A percentile compares a stretch with the other conserved stretches of the same genome.
phyloP scores from a whole-genome alignment of 2,113 vertebrate genomes.

The Sylvietta virens region DNA sequence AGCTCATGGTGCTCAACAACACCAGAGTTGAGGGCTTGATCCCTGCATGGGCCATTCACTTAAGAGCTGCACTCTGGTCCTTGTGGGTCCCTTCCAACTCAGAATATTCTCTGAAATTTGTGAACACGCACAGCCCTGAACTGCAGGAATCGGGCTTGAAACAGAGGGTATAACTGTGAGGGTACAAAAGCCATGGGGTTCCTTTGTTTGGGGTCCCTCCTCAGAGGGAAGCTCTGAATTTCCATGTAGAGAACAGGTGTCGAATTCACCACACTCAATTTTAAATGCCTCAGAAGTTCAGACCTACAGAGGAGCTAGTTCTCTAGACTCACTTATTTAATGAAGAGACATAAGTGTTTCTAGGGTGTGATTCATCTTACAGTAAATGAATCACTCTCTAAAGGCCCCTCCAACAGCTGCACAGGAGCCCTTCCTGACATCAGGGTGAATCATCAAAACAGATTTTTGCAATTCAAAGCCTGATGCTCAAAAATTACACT shows the following conservation, averaged over 20 bases:
- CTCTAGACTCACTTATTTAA: background rate
- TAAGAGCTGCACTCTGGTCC: background rate
- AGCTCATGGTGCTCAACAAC: background rate
- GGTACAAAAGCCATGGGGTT: background rate
- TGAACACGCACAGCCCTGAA: background rate
- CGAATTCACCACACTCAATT: background rate
- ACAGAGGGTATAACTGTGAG: background rate
- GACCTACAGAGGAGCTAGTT: background rate
- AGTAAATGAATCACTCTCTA: background rate
- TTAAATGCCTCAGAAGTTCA: background rate
- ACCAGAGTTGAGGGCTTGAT: background rate
- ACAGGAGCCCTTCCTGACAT: background rate
- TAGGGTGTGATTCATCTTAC: background rate
- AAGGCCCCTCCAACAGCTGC: background rate
- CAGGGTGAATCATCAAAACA: background rate
- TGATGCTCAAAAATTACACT: background rate
- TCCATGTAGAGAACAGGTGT: background rate
- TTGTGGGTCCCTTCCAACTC: background rate
- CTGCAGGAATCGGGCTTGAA: background rate
- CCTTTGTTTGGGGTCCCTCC: background rate
- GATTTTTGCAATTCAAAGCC: background rate
- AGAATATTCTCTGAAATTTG: background rate
- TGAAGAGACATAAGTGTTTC: background rate
- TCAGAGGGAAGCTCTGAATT: background rate
- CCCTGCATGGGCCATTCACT: background rate